Base-by-base conservation (phyloP, 2,797 vertebrate genomes). In the Ceryle rudis region DNA sequence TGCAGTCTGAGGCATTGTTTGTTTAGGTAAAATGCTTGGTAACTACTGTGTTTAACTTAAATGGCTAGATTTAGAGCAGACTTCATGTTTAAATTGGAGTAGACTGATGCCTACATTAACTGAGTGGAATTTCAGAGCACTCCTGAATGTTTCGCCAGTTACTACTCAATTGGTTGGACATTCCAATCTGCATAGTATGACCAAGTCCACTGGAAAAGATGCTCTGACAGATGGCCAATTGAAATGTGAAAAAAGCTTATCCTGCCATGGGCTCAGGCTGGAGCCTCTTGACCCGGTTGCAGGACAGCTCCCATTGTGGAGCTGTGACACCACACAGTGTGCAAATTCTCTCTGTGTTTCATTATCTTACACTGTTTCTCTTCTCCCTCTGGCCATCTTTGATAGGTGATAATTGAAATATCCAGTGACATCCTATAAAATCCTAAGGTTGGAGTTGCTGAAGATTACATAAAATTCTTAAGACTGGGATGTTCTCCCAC, bases 211-310 rank as follows among this genome's bases (percentile, higher is more conserved):
- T 81, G 92, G 92, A 95, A 97, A 93, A 93, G 84, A 42, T 89
- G 71, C 61, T 93, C 44, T 88, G 91, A 96, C 86, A 96, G 86
- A 93, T 83, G 72, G 37, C 49, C 92, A 97, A 95, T 55, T 96
- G 79, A 94, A 93, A 81, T 31, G n/a, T 72, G 52, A 62, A 86
- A 94, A 95, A 89, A 67, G 2, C 1, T 0, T 18, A 71, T 29
- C 33, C 29, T 95, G 29, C 65, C 42, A 83, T 10, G 8, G 67
- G 44, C 61, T 92, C 26, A 61, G 26, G 44, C 35, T 82, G 42
- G 11, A 89, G n/a, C 20, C 33, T 90, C 33, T 75, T 90, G 65
- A 73, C 37, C 41, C 35, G 21, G 47, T 72, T 64, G 47, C 65
- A 89, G 81, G 47, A 62, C 39, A 87, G 29, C 19, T 81, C 10